Evolutionary conservation across 2,888 invertebrate species (phyloP).

Genomic region (Synergus itoensis): DNA sequence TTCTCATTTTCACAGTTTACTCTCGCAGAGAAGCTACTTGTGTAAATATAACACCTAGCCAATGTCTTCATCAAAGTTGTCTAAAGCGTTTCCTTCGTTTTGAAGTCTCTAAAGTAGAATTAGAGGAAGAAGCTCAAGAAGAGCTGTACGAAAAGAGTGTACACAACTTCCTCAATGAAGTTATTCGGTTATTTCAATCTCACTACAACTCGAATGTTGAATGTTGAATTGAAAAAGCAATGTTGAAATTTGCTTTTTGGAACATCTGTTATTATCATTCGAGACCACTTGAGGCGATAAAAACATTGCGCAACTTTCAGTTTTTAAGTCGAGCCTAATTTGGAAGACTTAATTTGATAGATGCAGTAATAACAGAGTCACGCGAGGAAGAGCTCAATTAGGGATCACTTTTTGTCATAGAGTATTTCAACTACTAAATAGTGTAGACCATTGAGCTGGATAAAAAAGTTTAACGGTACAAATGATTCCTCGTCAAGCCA

Average conservation of each 20-base stretch:
- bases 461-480: slow-evolving; percentile 34
- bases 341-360: neutral
- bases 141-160: neutral
- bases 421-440: slow-evolving; percentile 20
- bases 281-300: neutral
- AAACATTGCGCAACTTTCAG: neutral
- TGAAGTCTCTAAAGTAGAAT: neutral
- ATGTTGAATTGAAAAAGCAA: too few relatives aligned
- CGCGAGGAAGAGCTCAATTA: slow-evolving; percentile 34
- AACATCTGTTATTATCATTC: neutral
- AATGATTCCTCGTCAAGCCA: slow-evolving; percentile 24
- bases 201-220: neutral
- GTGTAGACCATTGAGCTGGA: neutral
- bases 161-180: too few relatives aligned
- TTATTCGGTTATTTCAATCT: neutral
- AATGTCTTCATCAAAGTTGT: neutral
- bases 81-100: too few relatives aligned
- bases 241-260: neutral
- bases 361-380: neutral
- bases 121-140: neutral
- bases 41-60: neutral
- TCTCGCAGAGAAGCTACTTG: neutral
- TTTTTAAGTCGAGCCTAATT: neutral
- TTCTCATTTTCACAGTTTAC: neutral
- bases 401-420: neutral